Conservation (phyloP, 1,140 invertebrate genomes). For the Paracyclopina nana region DNA sequence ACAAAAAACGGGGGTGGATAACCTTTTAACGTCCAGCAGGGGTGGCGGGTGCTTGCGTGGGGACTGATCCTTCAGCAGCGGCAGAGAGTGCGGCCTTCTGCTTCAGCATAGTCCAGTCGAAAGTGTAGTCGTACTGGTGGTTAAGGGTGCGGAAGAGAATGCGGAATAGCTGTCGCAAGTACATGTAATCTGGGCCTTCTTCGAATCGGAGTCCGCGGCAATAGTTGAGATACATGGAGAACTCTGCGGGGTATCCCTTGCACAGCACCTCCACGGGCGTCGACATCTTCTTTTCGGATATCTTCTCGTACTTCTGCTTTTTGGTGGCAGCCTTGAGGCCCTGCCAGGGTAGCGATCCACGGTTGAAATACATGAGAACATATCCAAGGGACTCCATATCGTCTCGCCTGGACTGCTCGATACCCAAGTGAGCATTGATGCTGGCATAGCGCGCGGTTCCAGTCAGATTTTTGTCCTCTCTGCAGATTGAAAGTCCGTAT, state of each 20-base stretch:
- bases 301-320: constrained; percentile 43
- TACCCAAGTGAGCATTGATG: constrained; percentile 41
- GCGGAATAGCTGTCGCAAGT: constrained; percentile 40
- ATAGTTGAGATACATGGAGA: constrained; percentile 45
- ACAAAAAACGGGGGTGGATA: too few relatives aligned
- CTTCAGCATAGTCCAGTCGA: constrained; percentile 44
- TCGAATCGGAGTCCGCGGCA: constrained; percentile 38
- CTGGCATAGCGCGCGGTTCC: constrained; percentile 42
- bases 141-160: constrained; percentile 42
- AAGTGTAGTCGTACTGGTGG: constrained; percentile 42
- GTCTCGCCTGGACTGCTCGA: constrained; percentile 33
- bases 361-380: constrained; percentile 44
- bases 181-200: constrained; percentile 45
- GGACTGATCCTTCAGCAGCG: neutral
- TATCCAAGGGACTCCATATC: constrained; percentile 44
- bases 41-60: neutral
- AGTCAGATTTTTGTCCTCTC: constrained; percentile 41
- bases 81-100: constrained; percentile 28
- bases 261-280: constrained; percentile 39
- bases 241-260: constrained; percentile 40
- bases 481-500: too few relatives aligned
- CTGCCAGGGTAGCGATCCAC: constrained; percentile 39
- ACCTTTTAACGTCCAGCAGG: neutral
- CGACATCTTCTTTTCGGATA: constrained; percentile 45
- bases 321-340: constrained; percentile 39